Conservation (phyloP, 1,140 invertebrate species). For the Radopholus similis region DNA sequence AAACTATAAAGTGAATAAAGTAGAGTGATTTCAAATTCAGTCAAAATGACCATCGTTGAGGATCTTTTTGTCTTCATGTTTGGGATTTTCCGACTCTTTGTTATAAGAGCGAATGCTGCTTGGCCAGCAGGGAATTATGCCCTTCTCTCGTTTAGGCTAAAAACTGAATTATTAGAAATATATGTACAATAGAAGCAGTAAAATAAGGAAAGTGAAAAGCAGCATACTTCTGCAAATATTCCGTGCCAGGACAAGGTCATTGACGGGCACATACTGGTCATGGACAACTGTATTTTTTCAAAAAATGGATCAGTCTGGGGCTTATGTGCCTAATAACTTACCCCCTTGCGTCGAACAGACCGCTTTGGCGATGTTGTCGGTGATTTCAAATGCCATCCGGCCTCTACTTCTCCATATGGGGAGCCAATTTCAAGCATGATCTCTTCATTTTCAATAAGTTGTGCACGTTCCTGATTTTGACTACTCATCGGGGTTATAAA, state of each 20-base stretch:
- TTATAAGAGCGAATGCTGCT: conserved; percentile 3
- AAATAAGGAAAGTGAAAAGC: neutral
- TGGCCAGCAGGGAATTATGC: conserved; percentile 13
- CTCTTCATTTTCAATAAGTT: no score
- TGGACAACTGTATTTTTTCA: conserved; percentile 16
- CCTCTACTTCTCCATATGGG: no score
- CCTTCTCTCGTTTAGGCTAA: conserved; percentile 18
- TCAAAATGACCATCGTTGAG: conserved; percentile 14
- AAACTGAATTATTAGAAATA: conserved; percentile 2
- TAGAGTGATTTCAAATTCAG: conserved; percentile 13
- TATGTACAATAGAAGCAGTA: neutral
- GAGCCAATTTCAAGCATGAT: no score
- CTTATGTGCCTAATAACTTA: neutral
- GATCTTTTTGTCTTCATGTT: conserved; percentile 11
- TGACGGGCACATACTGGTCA: conserved; percentile 22
- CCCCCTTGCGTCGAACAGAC: no score
- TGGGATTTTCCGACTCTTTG: neutral
- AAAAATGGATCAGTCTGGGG: neutral
- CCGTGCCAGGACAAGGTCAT: conserved; percentile 26
- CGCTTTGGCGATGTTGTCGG: no score
- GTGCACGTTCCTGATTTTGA: no score
- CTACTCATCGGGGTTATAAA: no score
- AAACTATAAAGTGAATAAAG: conserved; percentile 36
- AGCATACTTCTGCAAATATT: conserved; percentile 18
- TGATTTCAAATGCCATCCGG: no score